phyloP scores from a whole-genome alignment of 1,140 invertebrate species.

The Pogonognathellus flavescens region DNA sequence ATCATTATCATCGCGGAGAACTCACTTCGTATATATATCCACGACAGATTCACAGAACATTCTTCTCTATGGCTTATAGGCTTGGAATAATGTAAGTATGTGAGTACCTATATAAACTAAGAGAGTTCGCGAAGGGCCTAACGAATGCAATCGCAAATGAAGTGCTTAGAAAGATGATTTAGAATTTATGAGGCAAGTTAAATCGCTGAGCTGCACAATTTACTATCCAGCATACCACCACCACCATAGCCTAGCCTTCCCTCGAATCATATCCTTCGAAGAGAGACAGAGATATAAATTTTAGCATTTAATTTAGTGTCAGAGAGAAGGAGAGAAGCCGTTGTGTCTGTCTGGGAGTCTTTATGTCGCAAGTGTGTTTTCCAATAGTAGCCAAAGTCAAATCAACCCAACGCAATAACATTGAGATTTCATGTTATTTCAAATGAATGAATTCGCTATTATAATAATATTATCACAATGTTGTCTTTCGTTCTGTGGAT shows the following conservation, averaged over 20 bases:
- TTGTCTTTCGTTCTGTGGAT: neutral
- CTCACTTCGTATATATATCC: neutral
- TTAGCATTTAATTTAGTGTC: slow-evolving; percentile 31
- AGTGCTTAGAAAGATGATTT: slow-evolving; percentile 26
- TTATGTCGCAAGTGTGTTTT: neutral
- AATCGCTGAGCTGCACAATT: neutral
- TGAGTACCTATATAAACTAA: neutral
- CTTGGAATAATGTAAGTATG: too few species aligned
- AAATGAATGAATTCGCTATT: neutral
- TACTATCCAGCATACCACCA: neutral
- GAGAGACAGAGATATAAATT: neutral
- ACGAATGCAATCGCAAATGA: slow-evolving; percentile 32
- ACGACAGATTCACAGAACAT: neutral
- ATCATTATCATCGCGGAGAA: slow-evolving; percentile 7
- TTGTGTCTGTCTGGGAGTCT: neutral
- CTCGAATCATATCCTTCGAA: slow-evolving; percentile 5
- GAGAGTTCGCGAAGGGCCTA: neutral
- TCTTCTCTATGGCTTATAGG: too few species aligned
- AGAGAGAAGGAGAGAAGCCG: neutral
- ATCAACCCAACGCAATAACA: neutral
- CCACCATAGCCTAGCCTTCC: neutral
- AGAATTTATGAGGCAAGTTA: slow-evolving; percentile 40
- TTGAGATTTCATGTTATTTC: neutral
- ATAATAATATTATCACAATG: neutral
- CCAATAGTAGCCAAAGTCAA: neutral